Evolutionary conservation across 2,888 invertebrate species (phyloP).

Genomic region (Tortricodes alternella): DNA sequence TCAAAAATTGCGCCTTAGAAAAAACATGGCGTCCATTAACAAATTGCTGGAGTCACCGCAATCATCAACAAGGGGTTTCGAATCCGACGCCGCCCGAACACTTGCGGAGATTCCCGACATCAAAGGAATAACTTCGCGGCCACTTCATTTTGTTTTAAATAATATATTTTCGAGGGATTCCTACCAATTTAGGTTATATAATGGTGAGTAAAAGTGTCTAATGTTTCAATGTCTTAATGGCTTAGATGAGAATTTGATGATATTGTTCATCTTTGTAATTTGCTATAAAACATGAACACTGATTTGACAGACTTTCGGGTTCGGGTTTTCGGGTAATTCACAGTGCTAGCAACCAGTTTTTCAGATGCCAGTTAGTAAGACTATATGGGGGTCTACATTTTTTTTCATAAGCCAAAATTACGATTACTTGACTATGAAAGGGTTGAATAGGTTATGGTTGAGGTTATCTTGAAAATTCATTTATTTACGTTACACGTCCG

Average conservation of each 20-base stretch:
- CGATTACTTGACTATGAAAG: no score
- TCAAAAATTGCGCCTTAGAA: neutral
- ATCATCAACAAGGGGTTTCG: slow-evolving; percentile 34
- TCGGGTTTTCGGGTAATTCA: no score
- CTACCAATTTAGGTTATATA: slow-evolving; percentile 35
- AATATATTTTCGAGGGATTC: slow-evolving; percentile 38
- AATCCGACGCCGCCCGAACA: slow-evolving; percentile 15
- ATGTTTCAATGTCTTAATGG: slow-evolving; percentile 5
- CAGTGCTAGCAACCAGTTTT: no score
- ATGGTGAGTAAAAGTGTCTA: slow-evolving; percentile 15
- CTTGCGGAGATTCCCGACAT: slow-evolving; percentile 32
- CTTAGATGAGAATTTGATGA: neutral
- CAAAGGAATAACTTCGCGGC: slow-evolving; percentile 37
- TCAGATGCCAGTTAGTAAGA: no score
- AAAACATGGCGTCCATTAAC: slow-evolving; percentile 45
- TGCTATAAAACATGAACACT: neutral
- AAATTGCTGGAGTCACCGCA: slow-evolving; percentile 43
- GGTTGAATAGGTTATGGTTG: no score
- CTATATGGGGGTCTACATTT: no score
- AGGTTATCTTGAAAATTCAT: no score
- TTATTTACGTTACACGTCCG: no score
- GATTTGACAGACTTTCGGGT: neutral
- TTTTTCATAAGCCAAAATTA: no score
- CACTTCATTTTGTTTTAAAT: slow-evolving; percentile 43
- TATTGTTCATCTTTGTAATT: neutral